Conservation (phyloP, 2,797 vertebrate species). For the Neosalanx taihuensis region DNA sequence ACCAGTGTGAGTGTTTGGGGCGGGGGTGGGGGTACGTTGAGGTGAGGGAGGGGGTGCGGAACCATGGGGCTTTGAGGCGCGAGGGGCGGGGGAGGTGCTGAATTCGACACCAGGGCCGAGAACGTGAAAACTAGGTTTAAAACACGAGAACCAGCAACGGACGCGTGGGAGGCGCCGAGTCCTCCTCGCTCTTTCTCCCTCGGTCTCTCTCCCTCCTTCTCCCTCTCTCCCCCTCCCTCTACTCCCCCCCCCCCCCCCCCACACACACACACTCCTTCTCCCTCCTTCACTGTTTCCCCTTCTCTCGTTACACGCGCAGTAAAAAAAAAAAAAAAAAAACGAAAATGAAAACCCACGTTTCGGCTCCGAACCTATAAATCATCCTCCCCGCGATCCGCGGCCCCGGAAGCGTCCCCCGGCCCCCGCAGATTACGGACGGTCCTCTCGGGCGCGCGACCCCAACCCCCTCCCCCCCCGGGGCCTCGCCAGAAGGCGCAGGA, state of each 20-base stretch:
- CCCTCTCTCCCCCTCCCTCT: background rate
- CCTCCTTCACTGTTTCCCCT: background rate
- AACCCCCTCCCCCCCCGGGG: too few species aligned
- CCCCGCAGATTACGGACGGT: conserved; percentile 21
- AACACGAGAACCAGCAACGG: conserved; percentile 12
- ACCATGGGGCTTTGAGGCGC: background rate
- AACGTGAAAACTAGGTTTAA: conserved; percentile 34
- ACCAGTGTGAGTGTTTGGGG: conserved; percentile 6
- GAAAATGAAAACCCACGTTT: conserved; percentile 21
- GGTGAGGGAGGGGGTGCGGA: background rate
- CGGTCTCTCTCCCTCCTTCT: conserved; percentile 30
- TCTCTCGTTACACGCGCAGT: conserved; percentile 45
- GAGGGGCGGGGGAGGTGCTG: background rate
- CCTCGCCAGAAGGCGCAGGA: conserved; percentile 3
- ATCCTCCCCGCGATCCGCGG: conserved; percentile 38
- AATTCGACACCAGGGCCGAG: background rate
- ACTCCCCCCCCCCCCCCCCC: background rate
- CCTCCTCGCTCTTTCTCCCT: conserved; percentile 45
- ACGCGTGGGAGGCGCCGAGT: conserved; percentile 43
- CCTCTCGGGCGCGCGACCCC: background rate
- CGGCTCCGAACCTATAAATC: conserved; percentile 48
- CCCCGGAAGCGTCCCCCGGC: conserved; percentile 31
- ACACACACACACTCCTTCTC: conserved; percentile 24
- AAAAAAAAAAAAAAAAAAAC: conserved; percentile 45
- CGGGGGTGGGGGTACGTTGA: too few species aligned